These are phyloP conservation scores for Rhegmatorhina hoffmannsi DNA, from an alignment of 2,113 vertebrate genomes.

Conservation along the genomic window DNA sequence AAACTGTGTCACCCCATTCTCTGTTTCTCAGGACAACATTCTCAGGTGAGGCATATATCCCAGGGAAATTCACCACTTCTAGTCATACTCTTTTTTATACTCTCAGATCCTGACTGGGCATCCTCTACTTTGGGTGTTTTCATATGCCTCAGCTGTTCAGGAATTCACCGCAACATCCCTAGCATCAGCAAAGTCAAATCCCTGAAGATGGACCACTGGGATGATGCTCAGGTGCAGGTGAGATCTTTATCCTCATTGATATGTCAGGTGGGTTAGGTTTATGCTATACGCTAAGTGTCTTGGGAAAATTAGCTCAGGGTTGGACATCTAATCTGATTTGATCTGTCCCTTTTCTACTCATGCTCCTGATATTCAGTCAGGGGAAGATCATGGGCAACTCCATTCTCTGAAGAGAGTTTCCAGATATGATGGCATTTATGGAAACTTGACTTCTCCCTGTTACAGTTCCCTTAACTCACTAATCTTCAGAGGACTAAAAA, in stretches of 20 bases:
- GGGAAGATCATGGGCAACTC: neutral
- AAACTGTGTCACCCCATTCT: neutral
- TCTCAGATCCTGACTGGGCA: constrained; percentile 84
- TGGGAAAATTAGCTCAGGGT: neutral
- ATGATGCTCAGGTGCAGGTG: constrained; percentile 83
- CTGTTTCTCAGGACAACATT: neutral
- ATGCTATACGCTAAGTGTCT: neutral
- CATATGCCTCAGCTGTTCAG: constrained; percentile 85
- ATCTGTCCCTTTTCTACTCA: neutral
- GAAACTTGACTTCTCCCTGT: neutral
- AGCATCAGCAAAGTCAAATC: constrained; percentile 87
- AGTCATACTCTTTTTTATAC: neutral
- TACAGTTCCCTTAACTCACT: neutral
- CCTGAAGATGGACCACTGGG: constrained; percentile 82
- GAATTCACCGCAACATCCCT: constrained; percentile 84
- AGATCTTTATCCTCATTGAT: neutral
- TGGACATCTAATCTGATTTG: neutral
- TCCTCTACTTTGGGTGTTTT: constrained; percentile 88
- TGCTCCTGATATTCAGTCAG: neutral
- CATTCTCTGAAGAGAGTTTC: neutral
- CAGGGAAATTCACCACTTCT: neutral
- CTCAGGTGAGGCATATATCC: neutral
- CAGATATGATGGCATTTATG: neutral
- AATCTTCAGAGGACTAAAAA: neutral
- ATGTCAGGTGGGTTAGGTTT: neutral